Evolutionary conservation across 2,113 vertebrate species (phyloP).

Genomic region (Caracal caracal): DNA sequence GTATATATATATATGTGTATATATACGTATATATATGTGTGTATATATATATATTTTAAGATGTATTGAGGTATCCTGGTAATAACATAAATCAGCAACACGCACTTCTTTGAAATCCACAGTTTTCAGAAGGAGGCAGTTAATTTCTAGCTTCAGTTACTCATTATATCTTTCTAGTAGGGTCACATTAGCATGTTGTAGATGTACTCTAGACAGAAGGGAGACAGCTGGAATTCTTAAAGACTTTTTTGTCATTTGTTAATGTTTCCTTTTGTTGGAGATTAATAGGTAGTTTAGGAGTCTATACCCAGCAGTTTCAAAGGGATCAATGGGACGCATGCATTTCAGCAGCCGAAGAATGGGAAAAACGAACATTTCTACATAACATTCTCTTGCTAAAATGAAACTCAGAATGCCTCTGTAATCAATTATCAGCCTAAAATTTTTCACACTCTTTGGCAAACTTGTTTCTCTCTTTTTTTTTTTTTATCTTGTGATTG

Average conservation of each 20-base stretch:
- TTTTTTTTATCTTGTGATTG: background rate
- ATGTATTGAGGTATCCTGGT: background rate
- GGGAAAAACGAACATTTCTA: conserved; percentile 15
- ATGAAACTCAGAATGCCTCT: conserved; percentile 29
- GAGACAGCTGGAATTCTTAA: conserved; percentile 49
- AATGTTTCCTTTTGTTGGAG: conserved; percentile 54
- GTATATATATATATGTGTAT: no score
- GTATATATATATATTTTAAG: background rate
- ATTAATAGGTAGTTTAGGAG: conserved; percentile 4
- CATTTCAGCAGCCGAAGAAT: background rate
- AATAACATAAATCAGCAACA: background rate
- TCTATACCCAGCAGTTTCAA: conserved; percentile 37
- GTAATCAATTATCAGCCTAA: conserved; percentile 28
- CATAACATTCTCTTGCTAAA: background rate
- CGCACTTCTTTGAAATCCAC: conserved; percentile 12
- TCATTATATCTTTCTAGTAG: conserved; percentile 57
- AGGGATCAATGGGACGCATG: background rate
- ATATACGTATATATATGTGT: no score
- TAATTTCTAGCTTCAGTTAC: conserved; percentile 53
- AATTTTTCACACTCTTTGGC: background rate
- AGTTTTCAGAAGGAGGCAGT: conserved; percentile 26
- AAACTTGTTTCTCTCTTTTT: background rate
- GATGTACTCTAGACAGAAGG: background rate
- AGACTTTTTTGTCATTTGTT: conserved; percentile 42
- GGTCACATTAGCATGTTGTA: conserved; percentile 23